Percentiles rank a stretch among this genome's conserved stretches.
Conservation (phyloP, 2,888 invertebrate species). For the Caenorhabditis afra region DNA sequence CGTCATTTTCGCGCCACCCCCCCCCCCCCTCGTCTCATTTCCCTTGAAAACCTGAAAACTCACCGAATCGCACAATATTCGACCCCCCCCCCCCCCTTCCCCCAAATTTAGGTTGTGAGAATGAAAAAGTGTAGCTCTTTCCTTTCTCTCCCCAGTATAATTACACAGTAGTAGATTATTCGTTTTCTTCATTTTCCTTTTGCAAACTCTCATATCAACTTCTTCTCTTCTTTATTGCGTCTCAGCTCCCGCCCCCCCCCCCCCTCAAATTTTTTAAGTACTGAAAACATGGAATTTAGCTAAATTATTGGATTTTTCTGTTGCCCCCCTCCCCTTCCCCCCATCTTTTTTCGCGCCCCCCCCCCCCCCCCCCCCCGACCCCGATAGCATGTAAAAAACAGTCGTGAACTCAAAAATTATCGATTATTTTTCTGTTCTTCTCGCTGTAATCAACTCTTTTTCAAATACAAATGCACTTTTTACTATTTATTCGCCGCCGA, state of each 20-base stretch:
- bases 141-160: neutral
- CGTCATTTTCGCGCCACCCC: constrained; percentile 25
- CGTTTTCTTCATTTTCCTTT: constrained; percentile 14
- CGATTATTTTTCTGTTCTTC: no score
- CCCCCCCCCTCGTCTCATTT: constrained; percentile 18
- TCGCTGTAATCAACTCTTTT: no score
- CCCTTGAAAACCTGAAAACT: neutral
- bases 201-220: constrained; percentile 26
- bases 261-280: constrained; percentile 1
- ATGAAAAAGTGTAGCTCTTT: constrained; percentile 13
- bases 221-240: neutral
- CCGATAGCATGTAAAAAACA: neutral
- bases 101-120: constrained; percentile 38
- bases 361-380: no score
- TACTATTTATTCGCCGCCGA: neutral
- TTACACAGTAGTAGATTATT: constrained; percentile 6
- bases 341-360: neutral
- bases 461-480: constrained; percentile 33
- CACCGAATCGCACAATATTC: constrained; percentile 10
- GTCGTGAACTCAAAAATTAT: no score
- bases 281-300: constrained; percentile 23
- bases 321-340: neutral
- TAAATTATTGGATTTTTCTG: constrained; percentile 10
- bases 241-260: neutral
- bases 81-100: constrained; percentile 29